Evolutionary conservation across 2,797 vertebrate species (phyloP).

Genomic region (Xiphophorus birchmanni): DNA sequence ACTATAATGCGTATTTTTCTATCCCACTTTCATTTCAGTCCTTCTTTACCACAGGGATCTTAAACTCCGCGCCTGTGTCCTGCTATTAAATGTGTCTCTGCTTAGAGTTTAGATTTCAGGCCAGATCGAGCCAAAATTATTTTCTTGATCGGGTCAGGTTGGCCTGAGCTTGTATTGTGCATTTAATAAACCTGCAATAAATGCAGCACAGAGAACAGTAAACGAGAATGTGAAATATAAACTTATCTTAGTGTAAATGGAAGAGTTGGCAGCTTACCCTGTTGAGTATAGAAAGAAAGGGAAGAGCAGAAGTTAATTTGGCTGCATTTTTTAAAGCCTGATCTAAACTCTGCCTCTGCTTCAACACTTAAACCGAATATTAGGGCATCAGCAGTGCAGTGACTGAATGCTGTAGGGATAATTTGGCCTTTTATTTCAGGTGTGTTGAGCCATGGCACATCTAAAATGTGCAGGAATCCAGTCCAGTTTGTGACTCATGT

Average conservation of each 20-base stretch:
- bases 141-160: no score
- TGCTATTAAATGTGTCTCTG: not conserved
- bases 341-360: not conserved
- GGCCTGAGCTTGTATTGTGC: no score
- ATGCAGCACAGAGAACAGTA: no score
- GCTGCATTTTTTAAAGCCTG: no score
- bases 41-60: not conserved
- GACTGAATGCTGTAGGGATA: not conserved
- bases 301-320: no score
- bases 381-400: not conserved
- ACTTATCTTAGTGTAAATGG: no score
- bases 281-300: no score
- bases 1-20: not conserved
- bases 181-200: no score
- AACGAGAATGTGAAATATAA: no score
- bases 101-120: no score
- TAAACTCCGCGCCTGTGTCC: not conserved
- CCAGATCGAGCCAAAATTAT: no score
- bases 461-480: not conserved
- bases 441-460: not conserved
- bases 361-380: not conserved
- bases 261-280: no score
- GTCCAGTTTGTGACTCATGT: not conserved
- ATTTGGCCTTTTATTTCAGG: not conserved
- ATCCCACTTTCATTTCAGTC: not conserved